phyloP scores from a whole-genome alignment of 2,113 vertebrate species.

The Salminus brasiliensis region DNA sequence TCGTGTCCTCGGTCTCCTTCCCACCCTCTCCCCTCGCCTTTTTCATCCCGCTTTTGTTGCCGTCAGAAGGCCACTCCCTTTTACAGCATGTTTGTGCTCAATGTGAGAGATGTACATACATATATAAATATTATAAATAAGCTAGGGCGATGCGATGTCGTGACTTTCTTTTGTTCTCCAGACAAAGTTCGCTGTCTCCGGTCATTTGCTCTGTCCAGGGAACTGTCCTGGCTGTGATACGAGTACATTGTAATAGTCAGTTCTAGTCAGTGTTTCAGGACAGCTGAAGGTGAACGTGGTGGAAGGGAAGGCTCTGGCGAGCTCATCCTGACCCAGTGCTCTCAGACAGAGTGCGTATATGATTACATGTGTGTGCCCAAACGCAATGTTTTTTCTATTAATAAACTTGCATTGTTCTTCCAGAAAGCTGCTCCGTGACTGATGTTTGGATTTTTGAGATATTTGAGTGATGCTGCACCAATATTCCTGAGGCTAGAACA shows the following conservation, averaged over 20 bases:
- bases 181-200: conserved; percentile 68
- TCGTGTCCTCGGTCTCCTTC: background rate
- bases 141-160: conserved; percentile 67
- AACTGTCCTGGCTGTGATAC: background rate
- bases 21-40: background rate
- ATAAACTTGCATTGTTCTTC: conserved; percentile 49
- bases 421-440: background rate
- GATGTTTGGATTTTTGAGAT: no score
- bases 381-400: conserved; percentile 49
- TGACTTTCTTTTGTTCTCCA: conserved; percentile 70
- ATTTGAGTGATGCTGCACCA: no score
- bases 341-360: conserved; percentile 29
- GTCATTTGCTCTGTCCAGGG: conserved; percentile 65
- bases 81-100: conserved; percentile 73
- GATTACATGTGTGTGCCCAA: conserved; percentile 44
- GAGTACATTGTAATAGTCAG: conserved; percentile 8
- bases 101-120: conserved; percentile 74
- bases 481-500: no score
- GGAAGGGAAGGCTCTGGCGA: conserved; percentile 3
- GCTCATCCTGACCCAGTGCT: conserved; percentile 9
- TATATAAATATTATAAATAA: conserved; percentile 77
- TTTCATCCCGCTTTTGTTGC: background rate
- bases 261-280: background rate
- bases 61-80: background rate
- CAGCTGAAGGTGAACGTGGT: background rate